Conservation (phyloP, 2,113 vertebrate species). For the Guaruba guarouba region DNA sequence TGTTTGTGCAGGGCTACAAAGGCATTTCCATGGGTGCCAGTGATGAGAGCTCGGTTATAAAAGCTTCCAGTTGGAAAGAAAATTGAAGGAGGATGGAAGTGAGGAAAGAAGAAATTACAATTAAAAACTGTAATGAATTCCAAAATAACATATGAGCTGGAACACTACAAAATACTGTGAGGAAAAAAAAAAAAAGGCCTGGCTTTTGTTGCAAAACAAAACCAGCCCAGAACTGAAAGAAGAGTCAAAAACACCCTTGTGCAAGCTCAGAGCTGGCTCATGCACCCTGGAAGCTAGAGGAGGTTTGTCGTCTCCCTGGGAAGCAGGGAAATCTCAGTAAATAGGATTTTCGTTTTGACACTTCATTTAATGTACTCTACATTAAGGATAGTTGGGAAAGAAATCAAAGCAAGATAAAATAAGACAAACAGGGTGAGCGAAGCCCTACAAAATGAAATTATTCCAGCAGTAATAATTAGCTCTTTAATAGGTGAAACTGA, state of each 20-base stretch:
- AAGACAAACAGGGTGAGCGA: background rate
- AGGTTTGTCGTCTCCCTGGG: background rate
- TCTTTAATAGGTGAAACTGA: background rate
- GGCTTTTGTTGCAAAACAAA: background rate
- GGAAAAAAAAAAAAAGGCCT: too few species aligned
- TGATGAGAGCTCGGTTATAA: background rate
- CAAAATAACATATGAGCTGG: background rate
- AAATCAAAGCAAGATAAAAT: background rate
- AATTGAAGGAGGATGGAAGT: conserved; percentile 29
- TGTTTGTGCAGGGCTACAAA: conserved; percentile 27
- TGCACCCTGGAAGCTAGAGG: background rate
- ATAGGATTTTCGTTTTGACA: background rate
- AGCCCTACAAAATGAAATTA: background rate
- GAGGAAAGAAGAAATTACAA: conserved; percentile 50
- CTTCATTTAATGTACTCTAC: background rate
- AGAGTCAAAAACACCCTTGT: background rate
- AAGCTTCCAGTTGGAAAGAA: conserved; percentile 40
- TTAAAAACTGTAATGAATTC: conserved; percentile 38
- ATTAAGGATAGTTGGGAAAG: background rate
- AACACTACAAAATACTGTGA: background rate
- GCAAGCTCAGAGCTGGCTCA: background rate
- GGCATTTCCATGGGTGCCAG: background rate
- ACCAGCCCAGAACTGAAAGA: background rate
- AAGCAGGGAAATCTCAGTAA: conserved; percentile 30
- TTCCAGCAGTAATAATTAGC: background rate